These are phyloP conservation scores for Metallyticus violacea DNA, from an alignment of 2,888 invertebrate species.

Conservation along the genomic window DNA sequence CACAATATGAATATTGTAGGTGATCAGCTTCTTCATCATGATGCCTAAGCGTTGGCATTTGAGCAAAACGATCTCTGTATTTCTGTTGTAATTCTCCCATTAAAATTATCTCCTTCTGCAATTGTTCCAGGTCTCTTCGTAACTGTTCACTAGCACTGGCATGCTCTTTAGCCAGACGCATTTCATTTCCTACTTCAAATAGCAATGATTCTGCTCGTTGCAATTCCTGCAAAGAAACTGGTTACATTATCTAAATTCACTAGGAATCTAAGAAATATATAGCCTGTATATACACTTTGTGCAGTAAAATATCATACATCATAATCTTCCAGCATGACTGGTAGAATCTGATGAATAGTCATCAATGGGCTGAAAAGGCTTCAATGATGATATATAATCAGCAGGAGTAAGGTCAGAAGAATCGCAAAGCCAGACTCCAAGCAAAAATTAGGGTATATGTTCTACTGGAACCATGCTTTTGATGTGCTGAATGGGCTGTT, in stretches of 20 bases:
- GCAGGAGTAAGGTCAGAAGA: too few species aligned
- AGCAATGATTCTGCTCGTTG: slow-evolving; percentile 47
- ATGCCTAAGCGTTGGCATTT: slow-evolving; percentile 48
- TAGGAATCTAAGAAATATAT: too few species aligned
- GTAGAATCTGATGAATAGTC: too few species aligned
- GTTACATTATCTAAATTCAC: not conserved
- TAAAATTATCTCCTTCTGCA: slow-evolving; percentile 55
- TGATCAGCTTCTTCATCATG: slow-evolving; percentile 50
- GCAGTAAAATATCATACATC: too few species aligned
- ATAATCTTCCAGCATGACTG: too few species aligned
- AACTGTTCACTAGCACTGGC: slow-evolving; percentile 50
- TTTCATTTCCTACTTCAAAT: slow-evolving; percentile 48
- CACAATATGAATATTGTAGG: slow-evolving; percentile 50
- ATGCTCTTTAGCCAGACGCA: slow-evolving; percentile 51
- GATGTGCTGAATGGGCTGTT: too few species aligned
- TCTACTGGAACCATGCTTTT: too few species aligned
- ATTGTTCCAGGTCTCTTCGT: slow-evolving; percentile 52
- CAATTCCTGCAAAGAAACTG: slow-evolving; percentile 41
- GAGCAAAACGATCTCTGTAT: slow-evolving; percentile 53
- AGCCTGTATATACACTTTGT: too few species aligned
- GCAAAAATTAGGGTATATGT: too few species aligned
- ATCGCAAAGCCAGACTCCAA: too few species aligned
- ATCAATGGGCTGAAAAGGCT: too few species aligned
- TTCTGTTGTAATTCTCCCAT: slow-evolving; percentile 57
- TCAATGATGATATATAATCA: too few species aligned